Percentiles rank a stretch among this genome's conserved stretches.
These are phyloP conservation scores for Xestobium rufovillosum DNA, from an alignment of 2,888 invertebrate genomes.

Conservation along the genomic window DNA sequence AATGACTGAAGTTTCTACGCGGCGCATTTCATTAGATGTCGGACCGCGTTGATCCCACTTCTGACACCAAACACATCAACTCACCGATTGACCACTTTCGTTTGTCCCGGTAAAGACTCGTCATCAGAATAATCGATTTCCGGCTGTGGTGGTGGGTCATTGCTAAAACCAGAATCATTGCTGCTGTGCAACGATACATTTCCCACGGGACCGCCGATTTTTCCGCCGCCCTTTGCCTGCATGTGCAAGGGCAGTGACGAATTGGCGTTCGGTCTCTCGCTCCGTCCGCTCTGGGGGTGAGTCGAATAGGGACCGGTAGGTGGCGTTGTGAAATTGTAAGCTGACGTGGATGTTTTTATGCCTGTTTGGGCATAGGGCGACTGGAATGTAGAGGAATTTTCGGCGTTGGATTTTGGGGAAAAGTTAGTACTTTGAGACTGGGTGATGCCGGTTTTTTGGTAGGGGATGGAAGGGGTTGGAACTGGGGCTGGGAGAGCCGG, in stretches of 20 bases:
- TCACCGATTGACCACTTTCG: slow-evolving; percentile 51
- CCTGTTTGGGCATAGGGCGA: slow-evolving; percentile 43
- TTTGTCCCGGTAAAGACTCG: slow-evolving; percentile 60
- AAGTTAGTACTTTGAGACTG: slow-evolving; percentile 59
- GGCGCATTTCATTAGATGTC: too few species aligned
- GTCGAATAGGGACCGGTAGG: slow-evolving; percentile 38
- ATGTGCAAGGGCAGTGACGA: slow-evolving; percentile 40
- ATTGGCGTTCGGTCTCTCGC: slow-evolving; percentile 37
- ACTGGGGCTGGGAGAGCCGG: slow-evolving; percentile 66
- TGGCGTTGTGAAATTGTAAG: slow-evolving; percentile 45
- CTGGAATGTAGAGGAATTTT: slow-evolving; percentile 34
- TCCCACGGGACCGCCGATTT: slow-evolving; percentile 49
- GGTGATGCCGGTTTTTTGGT: slow-evolving; percentile 41
- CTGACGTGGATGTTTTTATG: slow-evolving; percentile 52
- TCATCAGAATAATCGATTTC: slow-evolving; percentile 88
- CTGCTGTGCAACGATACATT: slow-evolving; percentile 80
- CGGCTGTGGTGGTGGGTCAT: slow-evolving; percentile 79
- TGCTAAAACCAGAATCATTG: slow-evolving; percentile 87
- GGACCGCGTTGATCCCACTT: too few species aligned
- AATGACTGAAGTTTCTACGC: too few species aligned
- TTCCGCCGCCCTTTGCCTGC: slow-evolving; percentile 33
- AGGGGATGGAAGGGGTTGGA: slow-evolving; percentile 51
- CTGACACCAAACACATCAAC: too few species aligned
- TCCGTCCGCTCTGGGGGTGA: slow-evolving; percentile 38
- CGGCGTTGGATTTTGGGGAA: slow-evolving; percentile 30